Percentiles rank a stretch among this genome's conserved stretches.
phyloP scores from a whole-genome alignment of 2,888 invertebrate species.

The Desoria tigrina region DNA sequence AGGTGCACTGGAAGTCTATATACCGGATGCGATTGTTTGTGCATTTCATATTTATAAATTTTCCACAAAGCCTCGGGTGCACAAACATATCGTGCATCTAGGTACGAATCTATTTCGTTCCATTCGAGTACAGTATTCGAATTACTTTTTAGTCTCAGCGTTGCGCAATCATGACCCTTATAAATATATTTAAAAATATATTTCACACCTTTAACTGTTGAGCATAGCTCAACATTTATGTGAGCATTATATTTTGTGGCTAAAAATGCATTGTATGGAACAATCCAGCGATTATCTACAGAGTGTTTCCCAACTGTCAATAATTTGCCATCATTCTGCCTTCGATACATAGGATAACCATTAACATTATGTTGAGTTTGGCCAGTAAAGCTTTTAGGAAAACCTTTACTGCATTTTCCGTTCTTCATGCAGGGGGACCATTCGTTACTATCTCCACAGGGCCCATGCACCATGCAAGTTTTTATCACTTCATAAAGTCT shows the following conservation, averaged over 20 bases:
- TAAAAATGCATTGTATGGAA: constrained; percentile 56
- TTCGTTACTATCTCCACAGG: constrained; percentile 54
- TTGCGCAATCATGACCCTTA: constrained; percentile 50
- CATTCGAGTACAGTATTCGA: neutral
- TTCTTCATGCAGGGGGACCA: too few relatives aligned
- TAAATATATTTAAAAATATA: constrained; percentile 52
- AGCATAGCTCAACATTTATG: too few relatives aligned
- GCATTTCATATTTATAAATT: too few relatives aligned
- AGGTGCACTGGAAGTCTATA: constrained; percentile 56
- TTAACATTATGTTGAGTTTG: constrained; percentile 54
- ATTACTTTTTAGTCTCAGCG: neutral
- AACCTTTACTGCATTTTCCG: too few relatives aligned
- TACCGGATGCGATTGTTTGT: constrained; percentile 55
- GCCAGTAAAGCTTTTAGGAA: constrained; percentile 54
- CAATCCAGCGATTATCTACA: constrained; percentile 56
- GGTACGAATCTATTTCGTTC: constrained; percentile 55
- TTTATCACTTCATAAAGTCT: constrained; percentile 39
- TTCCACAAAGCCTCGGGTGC: too few relatives aligned
- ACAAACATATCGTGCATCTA: constrained; percentile 55
- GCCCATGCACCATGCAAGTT: constrained; percentile 55
- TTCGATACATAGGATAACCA: constrained; percentile 56
- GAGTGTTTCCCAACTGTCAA: constrained; percentile 8
- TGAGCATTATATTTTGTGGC: constrained; percentile 54
- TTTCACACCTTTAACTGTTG: constrained; percentile 41
- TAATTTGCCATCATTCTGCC: constrained; percentile 42